These are phyloP conservation scores for Urocitellus parryii DNA, from an alignment of 2,113 vertebrate genomes.

Conservation along the genomic window DNA sequence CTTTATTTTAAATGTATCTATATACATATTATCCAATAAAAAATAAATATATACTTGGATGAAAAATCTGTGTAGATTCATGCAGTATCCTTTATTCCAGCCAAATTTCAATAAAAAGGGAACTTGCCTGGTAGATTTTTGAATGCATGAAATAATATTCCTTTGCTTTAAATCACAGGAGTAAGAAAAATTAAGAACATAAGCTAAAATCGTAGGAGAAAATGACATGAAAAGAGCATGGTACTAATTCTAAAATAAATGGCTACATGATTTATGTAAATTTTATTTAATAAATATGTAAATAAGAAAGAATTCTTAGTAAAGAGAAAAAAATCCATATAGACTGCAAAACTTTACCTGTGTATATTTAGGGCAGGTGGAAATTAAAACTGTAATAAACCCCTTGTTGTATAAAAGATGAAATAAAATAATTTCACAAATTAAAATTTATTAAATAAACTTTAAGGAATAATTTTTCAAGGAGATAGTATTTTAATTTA, in stretches of 20 bases:
- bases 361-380: neutral
- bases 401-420: neutral
- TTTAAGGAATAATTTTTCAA: neutral
- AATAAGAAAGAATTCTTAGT: neutral
- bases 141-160: neutral
- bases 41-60: neutral
- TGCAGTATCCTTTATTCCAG: neutral
- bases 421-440: neutral
- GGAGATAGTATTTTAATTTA: neutral
- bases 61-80: neutral
- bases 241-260: constrained; percentile 42
- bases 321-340: neutral
- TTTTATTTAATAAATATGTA: neutral
- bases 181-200: neutral
- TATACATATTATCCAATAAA: neutral
- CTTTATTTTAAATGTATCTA: neutral
- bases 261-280: neutral
- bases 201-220: neutral
- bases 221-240: neutral
- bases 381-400: neutral
- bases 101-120: neutral
- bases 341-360: neutral
- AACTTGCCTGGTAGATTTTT: neutral
- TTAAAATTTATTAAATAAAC: neutral
- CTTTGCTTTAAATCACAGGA: neutral